phyloP scores from a whole-genome alignment of 2,797 vertebrate species.

The Pseudopleuronectes americanus region DNA sequence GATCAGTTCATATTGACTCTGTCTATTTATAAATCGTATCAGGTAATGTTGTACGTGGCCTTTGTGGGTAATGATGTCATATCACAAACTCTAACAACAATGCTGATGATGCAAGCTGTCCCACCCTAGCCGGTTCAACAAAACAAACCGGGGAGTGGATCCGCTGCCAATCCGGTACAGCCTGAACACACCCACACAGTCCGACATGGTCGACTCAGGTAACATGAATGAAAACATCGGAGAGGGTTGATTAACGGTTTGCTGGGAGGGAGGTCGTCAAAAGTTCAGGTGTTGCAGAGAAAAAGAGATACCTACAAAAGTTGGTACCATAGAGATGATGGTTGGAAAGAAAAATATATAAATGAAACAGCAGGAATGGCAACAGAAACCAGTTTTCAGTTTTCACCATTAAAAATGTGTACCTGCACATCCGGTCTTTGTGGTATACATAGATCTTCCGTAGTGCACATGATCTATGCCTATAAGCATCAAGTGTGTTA shows the following conservation, averaged over 20 bases:
- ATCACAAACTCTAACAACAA: not conserved
- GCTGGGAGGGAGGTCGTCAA: not conserved
- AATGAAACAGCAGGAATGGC: no score
- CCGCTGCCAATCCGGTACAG: not conserved
- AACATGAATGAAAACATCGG: not conserved
- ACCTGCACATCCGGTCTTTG: no score
- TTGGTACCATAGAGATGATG: no score
- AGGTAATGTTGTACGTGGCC: not conserved
- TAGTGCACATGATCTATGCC: no score
- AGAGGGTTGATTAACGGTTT: not conserved
- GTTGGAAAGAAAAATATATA: no score
- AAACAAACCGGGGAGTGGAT: not conserved
- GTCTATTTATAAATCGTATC: not conserved
- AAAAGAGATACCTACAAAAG: not conserved
- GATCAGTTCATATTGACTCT: not conserved
- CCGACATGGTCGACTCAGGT: not conserved
- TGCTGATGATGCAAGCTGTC: not conserved
- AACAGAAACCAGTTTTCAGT: no score
- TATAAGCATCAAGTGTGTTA: not conserved
- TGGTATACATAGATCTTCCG: no score
- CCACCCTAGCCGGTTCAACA: not conserved
- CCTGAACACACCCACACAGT: not conserved
- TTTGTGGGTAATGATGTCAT: not conserved
- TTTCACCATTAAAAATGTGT: no score
- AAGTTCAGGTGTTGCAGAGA: not conserved